These are phyloP conservation scores for Silurus lanzhouensis DNA, from an alignment of 2,797 vertebrate genomes.

Conservation along the genomic window DNA sequence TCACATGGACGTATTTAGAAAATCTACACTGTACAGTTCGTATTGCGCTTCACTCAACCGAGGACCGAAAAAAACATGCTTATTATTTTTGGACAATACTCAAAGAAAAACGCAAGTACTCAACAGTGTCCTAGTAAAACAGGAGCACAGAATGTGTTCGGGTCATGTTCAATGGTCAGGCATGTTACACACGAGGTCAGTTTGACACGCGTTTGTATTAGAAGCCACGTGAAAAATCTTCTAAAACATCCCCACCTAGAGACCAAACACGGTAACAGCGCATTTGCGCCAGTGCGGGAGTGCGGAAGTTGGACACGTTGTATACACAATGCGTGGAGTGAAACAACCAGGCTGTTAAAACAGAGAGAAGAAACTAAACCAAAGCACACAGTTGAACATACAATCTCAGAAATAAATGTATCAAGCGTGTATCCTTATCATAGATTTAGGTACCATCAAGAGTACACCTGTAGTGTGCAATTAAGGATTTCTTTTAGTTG, in stretches of 20 bases:
- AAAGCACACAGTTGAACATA: neutral
- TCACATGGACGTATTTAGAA: neutral
- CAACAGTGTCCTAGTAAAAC: neutral
- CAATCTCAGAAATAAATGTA: neutral
- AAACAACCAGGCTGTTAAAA: too few relatives aligned
- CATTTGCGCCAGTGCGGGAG: slow-evolving; percentile 16
- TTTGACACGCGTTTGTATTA: slow-evolving; percentile 3
- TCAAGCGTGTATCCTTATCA: neutral
- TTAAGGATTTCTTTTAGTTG: neutral
- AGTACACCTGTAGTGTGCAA: neutral
- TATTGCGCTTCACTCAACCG: neutral
- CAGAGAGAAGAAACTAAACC: neutral
- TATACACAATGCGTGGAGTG: neutral
- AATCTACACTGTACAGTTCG: neutral
- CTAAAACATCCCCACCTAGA: slow-evolving; percentile 17
- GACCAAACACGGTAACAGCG: neutral
- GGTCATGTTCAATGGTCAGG: neutral
- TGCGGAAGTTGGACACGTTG: slow-evolving; percentile 2
- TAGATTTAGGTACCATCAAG: neutral
- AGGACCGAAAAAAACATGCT: neutral
- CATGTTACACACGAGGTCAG: neutral
- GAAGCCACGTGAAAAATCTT: neutral
- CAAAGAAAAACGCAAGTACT: neutral
- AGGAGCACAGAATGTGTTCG: neutral
- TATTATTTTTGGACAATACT: neutral